These are phyloP conservation scores for Germaria angustata DNA, from an alignment of 2,888 invertebrate species.

Conservation along the genomic window DNA sequence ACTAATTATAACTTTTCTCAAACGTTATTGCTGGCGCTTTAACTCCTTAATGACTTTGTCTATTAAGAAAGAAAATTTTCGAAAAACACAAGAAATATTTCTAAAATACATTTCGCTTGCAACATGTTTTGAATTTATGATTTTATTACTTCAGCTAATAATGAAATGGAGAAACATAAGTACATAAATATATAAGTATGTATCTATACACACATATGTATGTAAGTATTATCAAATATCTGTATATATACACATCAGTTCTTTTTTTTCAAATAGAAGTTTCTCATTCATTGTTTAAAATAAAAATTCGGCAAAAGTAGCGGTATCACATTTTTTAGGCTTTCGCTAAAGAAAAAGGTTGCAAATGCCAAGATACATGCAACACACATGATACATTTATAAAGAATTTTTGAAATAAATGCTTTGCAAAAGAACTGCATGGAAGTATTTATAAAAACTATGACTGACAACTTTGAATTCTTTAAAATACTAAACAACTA, in stretches of 20 bases:
- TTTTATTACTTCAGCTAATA: conserved; percentile 51
- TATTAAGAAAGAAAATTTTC: conserved; percentile 53
- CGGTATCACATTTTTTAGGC: conserved; percentile 36
- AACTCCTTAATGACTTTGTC: conserved; percentile 62
- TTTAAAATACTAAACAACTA: not conserved
- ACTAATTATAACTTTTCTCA: conserved; percentile 63
- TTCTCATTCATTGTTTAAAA: conserved; percentile 5
- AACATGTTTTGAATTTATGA: conserved; percentile 68
- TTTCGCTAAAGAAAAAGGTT: conserved; percentile 47
- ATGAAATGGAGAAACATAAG: not conserved
- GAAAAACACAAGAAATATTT: conserved; percentile 36
- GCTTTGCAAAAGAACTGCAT: not conserved
- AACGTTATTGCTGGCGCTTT: conserved; percentile 38
- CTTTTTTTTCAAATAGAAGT: not conserved
- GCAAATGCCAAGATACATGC: too few species aligned
- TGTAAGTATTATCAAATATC: too few species aligned
- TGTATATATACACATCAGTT: too few species aligned
- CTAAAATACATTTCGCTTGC: conserved; percentile 55
- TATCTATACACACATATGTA: not conserved
- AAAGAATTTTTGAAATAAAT: not conserved
- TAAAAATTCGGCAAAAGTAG: conserved; percentile 24
- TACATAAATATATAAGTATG: not conserved
- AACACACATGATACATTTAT: too few species aligned
- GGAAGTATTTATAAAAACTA: conserved; percentile 51
- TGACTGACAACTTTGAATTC: conserved; percentile 61